These are phyloP conservation scores for Myotis lucifugus DNA, from an alignment of 2,113 vertebrate genomes.

Conservation along the genomic window DNA sequence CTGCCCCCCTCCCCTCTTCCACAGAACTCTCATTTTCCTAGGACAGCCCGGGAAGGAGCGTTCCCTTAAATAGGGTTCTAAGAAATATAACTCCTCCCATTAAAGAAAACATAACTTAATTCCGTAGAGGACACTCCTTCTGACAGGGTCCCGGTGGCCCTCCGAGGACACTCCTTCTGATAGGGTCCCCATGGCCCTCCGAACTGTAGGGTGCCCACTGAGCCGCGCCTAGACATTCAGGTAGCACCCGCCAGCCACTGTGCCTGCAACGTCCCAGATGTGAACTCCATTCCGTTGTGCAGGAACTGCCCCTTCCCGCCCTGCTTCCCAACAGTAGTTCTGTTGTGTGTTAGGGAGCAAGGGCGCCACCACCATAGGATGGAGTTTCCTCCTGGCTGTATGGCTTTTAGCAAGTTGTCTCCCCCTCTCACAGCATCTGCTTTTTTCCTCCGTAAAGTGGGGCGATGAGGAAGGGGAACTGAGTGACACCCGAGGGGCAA, in stretches of 20 bases:
- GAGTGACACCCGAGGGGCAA: not conserved
- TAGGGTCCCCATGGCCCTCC: not conserved
- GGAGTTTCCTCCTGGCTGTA: not conserved
- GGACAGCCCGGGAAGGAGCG: rapidly evolving
- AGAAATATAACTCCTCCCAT: not conserved
- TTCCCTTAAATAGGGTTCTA: not conserved
- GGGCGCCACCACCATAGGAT: not conserved
- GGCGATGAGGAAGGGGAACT: not conserved
- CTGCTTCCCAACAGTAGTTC: not conserved
- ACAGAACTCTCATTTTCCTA: not conserved
- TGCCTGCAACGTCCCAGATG: not conserved
- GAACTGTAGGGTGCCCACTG: not conserved
- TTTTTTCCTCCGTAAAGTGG: not conserved
- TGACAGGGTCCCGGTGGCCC: not conserved
- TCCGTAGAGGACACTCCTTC: not conserved
- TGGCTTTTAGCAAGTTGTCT: not conserved
- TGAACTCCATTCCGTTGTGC: not conserved
- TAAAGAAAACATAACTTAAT: not conserved
- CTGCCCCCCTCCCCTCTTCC: not conserved
- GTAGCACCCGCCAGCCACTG: not conserved
- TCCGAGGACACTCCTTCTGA: not conserved
- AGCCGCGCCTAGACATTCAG: not conserved
- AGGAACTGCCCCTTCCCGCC: not conserved
- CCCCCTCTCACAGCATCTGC: not conserved
- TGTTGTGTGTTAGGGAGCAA: not conserved